phyloP scores from a whole-genome alignment of 1,140 invertebrate genomes.

The Penaeus japonicus region DNA sequence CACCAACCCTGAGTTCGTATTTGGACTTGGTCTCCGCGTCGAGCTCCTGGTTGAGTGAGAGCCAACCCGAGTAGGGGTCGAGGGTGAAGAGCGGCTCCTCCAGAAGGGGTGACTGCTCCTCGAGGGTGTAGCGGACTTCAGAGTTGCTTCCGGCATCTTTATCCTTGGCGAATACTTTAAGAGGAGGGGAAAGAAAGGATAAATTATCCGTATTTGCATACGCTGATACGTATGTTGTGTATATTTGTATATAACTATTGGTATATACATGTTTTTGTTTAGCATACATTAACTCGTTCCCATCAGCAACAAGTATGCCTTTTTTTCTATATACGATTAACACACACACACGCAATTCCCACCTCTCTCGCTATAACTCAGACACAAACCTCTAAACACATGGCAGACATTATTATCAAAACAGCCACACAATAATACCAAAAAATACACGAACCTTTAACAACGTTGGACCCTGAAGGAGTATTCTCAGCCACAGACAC shows the following conservation, averaged over 20 bases:
- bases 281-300: no score
- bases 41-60: slow-evolving; percentile 72
- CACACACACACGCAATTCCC: no score
- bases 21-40: slow-evolving; percentile 84
- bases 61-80: slow-evolving; percentile 85
- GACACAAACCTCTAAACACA: background rate
- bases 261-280: no score
- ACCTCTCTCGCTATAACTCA: no score
- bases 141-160: slow-evolving; percentile 84
- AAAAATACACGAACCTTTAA: slow-evolving; percentile 56
- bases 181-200: background rate
- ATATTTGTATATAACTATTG: no score
- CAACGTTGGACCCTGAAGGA: slow-evolving; percentile 50
- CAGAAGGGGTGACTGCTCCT: slow-evolving; percentile 59
- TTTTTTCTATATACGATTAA: no score
- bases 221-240: no score
- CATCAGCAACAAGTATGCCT: no score
- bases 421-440: slow-evolving; percentile 47
- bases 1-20: slow-evolving; percentile 80
- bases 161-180: slow-evolving; percentile 79
- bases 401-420: background rate
- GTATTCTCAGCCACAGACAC: slow-evolving; percentile 78
- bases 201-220: no score
- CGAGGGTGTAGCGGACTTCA: slow-evolving; percentile 81
- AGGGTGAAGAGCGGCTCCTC: slow-evolving; percentile 75